phyloP scores from a whole-genome alignment of 1,140 invertebrate species.

The Musca vetustissima region DNA sequence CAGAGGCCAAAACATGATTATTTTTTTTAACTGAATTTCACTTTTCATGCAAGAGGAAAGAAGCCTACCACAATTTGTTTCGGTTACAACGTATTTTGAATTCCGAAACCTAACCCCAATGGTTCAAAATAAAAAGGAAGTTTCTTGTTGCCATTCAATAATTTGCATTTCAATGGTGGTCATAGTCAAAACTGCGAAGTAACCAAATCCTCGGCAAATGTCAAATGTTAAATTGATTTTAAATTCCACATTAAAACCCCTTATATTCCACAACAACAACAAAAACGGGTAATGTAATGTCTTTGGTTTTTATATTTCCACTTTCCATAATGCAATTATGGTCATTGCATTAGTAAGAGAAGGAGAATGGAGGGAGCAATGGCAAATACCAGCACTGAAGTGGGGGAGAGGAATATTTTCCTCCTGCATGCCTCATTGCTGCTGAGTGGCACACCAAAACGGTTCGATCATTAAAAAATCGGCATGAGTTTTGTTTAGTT shows the following conservation, averaged over 20 bases:
- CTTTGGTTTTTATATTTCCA: too few relatives aligned
- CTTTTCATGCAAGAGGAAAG: neutral
- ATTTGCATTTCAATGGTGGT: too few relatives aligned
- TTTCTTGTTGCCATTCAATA: too few relatives aligned
- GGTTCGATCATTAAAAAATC: slow-evolving; percentile 13
- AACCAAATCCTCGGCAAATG: slow-evolving; percentile 16
- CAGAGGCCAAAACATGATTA: neutral
- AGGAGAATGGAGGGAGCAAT: neutral
- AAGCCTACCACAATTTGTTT: slow-evolving; percentile 8
- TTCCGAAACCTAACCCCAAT: too few relatives aligned
- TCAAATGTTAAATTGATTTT: slow-evolving; percentile 20
- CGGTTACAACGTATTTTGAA: neutral
- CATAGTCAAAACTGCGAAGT: neutral
- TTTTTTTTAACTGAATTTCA: slow-evolving; percentile 15
- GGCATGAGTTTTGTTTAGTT: slow-evolving; percentile 6
- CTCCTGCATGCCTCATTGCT: too few relatives aligned
- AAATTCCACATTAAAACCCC: slow-evolving; percentile 9
- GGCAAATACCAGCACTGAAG: too few relatives aligned
- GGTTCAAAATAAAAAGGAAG: too few relatives aligned
- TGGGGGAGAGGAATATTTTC: too few relatives aligned
- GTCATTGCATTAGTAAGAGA: neutral
- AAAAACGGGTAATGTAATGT: neutral
- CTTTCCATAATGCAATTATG: slow-evolving; percentile 14
- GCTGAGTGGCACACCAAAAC: neutral
- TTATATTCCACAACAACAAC: neutral